phyloP scores from a whole-genome alignment of 2,113 vertebrate genomes.

The Poicephalus meyeri region DNA sequence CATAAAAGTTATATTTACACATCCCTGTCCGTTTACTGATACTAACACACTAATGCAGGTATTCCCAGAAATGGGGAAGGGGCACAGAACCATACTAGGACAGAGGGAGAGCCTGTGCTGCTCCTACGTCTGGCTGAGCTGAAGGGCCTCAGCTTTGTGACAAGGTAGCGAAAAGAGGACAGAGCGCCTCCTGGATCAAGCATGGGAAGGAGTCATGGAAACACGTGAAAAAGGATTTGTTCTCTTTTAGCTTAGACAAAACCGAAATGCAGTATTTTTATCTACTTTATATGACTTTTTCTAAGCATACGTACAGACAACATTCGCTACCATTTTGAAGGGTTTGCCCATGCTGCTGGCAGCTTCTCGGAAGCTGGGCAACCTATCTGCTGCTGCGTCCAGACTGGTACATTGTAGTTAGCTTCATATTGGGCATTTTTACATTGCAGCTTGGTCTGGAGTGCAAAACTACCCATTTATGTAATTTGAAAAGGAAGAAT shows the following conservation, averaged over 20 bases:
- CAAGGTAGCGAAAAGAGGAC: neutral
- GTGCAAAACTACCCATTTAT: neutral
- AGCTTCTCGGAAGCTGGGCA: neutral
- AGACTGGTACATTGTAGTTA: neutral
- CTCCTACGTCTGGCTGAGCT: neutral
- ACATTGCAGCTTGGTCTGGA: neutral
- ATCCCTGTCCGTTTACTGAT: neutral
- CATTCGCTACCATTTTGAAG: neutral
- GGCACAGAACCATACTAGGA: neutral
- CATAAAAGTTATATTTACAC: neutral
- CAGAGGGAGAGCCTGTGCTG: accelerated
- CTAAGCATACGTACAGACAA: neutral
- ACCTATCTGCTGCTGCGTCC: neutral
- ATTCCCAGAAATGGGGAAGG: neutral
- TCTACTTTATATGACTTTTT: neutral
- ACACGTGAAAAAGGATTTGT: neutral
- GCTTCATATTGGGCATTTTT: neutral
- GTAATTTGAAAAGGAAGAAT: neutral
- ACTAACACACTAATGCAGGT: neutral
- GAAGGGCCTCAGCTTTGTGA: neutral
- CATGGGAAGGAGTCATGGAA: neutral
- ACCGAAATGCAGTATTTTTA: neutral
- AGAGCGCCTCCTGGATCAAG: too few relatives aligned
- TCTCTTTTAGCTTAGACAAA: neutral
- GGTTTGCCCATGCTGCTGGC: neutral